Evolutionary conservation across 2,888 invertebrate genomes (phyloP).

Genomic region (Volucella inflata): DNA sequence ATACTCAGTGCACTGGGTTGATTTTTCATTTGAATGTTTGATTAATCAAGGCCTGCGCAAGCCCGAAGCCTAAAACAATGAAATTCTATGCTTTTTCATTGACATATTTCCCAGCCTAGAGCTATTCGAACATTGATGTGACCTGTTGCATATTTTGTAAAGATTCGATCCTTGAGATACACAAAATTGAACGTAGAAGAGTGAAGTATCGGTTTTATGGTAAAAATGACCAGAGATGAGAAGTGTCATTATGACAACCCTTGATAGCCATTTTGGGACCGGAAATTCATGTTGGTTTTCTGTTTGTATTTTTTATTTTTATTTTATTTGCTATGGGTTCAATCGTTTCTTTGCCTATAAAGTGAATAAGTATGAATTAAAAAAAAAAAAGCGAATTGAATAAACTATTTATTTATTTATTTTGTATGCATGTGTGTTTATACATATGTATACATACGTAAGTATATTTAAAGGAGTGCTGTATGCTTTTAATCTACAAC

Average conservation of each 20-base stretch:
- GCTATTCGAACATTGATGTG: no score
- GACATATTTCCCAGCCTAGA: background rate
- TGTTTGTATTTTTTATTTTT: constrained; percentile 16
- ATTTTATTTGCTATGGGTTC: constrained; percentile 4
- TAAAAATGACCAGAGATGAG: constrained; percentile 20
- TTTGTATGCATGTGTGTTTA: no score
- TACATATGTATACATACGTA: no score
- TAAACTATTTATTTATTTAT: constrained; percentile 37
- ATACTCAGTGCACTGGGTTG: background rate
- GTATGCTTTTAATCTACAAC: no score
- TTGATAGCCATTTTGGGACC: constrained; percentile 41
- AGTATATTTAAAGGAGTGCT: no score
- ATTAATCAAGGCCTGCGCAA: constrained; percentile 10
- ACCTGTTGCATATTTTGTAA: constrained; percentile 31
- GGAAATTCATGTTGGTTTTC: constrained; percentile 29
- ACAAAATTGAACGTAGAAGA: background rate
- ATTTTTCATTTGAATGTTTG: background rate
- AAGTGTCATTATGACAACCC: constrained; percentile 24
- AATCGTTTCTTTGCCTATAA: constrained; percentile 26
- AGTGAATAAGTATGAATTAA: constrained; percentile 11
- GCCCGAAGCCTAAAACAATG: constrained; percentile 11
- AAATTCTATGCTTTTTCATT: constrained; percentile 10
- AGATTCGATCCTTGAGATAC: constrained; percentile 10
- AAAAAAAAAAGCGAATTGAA: constrained; percentile 49
- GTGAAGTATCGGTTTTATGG: constrained; percentile 11